phyloP scores from a whole-genome alignment of 2,888 invertebrate species.

The Aphidius colemani region DNA sequence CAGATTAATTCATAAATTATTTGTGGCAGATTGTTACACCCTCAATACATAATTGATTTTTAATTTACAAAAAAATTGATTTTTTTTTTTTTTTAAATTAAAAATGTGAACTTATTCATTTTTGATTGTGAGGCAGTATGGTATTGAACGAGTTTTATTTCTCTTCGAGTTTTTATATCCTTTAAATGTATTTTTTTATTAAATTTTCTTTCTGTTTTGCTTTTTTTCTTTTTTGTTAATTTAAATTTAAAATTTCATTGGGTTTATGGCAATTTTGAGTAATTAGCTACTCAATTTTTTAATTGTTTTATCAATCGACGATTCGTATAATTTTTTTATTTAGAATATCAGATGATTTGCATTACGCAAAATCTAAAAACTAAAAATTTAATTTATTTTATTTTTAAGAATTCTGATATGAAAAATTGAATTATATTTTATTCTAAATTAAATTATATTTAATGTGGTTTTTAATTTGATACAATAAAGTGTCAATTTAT shows the following conservation, averaged over 20 bases:
- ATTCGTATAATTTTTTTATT: not conserved
- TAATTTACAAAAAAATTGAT: too few relatives aligned
- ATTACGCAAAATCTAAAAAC: constrained; percentile 4
- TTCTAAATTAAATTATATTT: not conserved
- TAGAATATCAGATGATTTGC: not conserved
- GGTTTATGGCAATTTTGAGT: not conserved
- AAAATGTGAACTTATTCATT: too few relatives aligned
- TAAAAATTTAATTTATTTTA: not conserved
- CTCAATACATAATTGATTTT: too few relatives aligned
- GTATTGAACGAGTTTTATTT: constrained; percentile 24
- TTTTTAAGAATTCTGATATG: not conserved
- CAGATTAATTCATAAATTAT: too few relatives aligned
- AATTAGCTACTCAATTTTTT: not conserved
- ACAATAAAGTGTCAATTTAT: too few relatives aligned
- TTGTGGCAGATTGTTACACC: too few relatives aligned
- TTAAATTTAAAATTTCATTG: constrained; percentile 6
- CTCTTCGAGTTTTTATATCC: not conserved
- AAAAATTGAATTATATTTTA: not conserved
- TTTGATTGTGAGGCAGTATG: constrained; percentile 25
- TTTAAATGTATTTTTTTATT: constrained; percentile 1
- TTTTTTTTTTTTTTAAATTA: too few relatives aligned
- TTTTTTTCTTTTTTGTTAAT: not conserved
- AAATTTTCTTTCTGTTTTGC: not conserved
- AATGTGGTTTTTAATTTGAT: too few relatives aligned
- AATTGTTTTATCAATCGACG: not conserved